Evolutionary conservation across 2,113 vertebrate genomes (phyloP), one percentile per base, ranked within the genome.

Genomic region (Nannobrachium achirus): DNA sequence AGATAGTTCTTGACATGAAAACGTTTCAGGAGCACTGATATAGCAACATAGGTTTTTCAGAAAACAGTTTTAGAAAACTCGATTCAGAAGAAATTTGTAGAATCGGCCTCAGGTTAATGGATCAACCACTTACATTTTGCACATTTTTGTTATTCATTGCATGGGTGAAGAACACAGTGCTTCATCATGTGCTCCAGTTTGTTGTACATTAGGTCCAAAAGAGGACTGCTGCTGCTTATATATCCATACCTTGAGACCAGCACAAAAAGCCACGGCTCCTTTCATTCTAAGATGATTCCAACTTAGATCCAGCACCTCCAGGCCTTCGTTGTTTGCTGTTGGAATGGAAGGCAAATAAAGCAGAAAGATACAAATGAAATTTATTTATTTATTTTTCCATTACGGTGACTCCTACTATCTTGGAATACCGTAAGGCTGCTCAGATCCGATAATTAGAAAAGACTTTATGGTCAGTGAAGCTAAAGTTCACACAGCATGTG

Each of bases 281-380:
- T 86, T 94, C 81, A 91, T 91, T 59, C 89, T 86, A 45, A 98
- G 81, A 20, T 93, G 88, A 84, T 98, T 98, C 96, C 96, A 98
- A 76, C 95, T 96, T 49, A 98, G 92, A 73, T 97, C 82, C 71
- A 99, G 83, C 2, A 88, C 56, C 75, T 93, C 92, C 44, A 98
- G 79, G n/a, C 92, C 88, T 58, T 95, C 91, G 3, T 97, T 98
- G 78, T 89, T 91, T 63, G 90, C 97, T 98, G 72, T 20, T 33
- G 65, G 8, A 69, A 71, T 10, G 10, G 0, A 72, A 55, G 14
- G 25, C 9, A 2, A 52, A 52, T 4, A 10, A 20, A 11, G 18
- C 39, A 46, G 7, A 41, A 10, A n/a, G 20, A 20, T 33, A 56
- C 13, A 39, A 33, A 38, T 56, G 15, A 38, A 38, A 13, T 5